phyloP scores from a whole-genome alignment of 2,113 vertebrate genomes.

The Chaetodon auriga region DNA sequence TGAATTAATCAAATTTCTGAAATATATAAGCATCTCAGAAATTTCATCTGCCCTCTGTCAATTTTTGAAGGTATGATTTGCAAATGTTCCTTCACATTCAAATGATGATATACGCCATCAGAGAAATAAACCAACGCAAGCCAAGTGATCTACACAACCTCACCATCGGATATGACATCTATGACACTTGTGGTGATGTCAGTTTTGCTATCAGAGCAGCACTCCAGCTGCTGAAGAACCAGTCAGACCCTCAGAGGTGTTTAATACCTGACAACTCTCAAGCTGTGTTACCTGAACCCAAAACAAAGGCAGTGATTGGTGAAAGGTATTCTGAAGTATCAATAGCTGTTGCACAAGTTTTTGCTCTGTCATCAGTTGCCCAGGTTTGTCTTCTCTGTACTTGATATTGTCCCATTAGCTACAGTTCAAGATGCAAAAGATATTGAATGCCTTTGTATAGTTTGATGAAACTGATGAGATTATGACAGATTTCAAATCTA shows the following conservation, averaged over 20 bases:
- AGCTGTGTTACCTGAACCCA: constrained; percentile 4
- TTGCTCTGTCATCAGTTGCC: constrained; percentile 68
- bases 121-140: constrained; percentile 60
- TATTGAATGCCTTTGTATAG: background rate
- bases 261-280: background rate
- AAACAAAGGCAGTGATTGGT: constrained; percentile 72
- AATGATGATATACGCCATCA: constrained; percentile 75
- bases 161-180: constrained; percentile 76
- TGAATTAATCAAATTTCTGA: background rate
- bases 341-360: constrained; percentile 62
- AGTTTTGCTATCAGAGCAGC: constrained; percentile 50
- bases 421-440: background rate
- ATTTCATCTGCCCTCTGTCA: background rate
- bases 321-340: constrained; percentile 70
- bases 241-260: constrained; percentile 16
- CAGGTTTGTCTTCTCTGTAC: constrained; percentile 65
- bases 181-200: constrained; percentile 76
- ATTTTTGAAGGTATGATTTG: constrained; percentile 35
- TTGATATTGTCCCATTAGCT: background rate
- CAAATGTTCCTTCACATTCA: constrained; percentile 47
- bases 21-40: background rate
- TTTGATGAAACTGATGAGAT: background rate
- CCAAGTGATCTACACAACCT: constrained; percentile 61
- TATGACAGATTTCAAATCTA: background rate
- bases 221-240: constrained; percentile 54